Conservation (phyloP, 2,888 invertebrate species). For the Laspeyria flexula region DNA sequence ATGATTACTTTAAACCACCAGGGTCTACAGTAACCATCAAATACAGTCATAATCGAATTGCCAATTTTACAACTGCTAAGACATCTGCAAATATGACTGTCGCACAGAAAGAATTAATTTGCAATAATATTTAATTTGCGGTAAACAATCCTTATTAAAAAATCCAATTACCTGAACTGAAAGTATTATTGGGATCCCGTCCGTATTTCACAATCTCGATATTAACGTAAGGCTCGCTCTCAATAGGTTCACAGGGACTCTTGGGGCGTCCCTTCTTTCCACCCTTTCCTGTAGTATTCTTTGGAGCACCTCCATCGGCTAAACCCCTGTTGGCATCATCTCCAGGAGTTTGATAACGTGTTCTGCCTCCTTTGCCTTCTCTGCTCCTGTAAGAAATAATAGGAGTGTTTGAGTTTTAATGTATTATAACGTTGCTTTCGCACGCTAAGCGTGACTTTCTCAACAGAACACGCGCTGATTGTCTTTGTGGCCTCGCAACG, state of each 20-base stretch:
- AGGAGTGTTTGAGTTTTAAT: background rate
- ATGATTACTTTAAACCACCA: too few relatives aligned
- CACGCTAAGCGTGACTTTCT: too few relatives aligned
- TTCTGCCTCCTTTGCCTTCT: conserved; percentile 76
- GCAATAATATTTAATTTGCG: too few relatives aligned
- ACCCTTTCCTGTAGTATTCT: conserved; percentile 66
- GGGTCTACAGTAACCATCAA: too few relatives aligned
- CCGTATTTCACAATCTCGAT: conserved; percentile 90
- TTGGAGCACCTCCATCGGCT: conserved; percentile 49
- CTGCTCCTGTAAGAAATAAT: conserved; percentile 63
- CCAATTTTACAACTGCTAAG: too few relatives aligned
- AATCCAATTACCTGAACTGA: conserved; percentile 86
- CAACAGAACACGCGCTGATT: too few relatives aligned
- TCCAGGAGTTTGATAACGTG: conserved; percentile 59
- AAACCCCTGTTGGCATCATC: conserved; percentile 53
- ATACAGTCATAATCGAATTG: too few relatives aligned
- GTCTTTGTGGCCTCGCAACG: too few relatives aligned
- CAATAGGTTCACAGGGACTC: conserved; percentile 89
- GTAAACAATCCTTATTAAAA: background rate
- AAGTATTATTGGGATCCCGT: conserved; percentile 89
- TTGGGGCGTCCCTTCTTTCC: conserved; percentile 82
- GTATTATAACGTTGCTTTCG: too few relatives aligned
- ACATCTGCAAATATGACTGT: too few relatives aligned
- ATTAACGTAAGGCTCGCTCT: conserved; percentile 88
- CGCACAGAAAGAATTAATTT: too few relatives aligned